A percentile compares a stretch with the other conserved stretches of the same genome.
These are phyloP conservation scores for Python bivittatus DNA, from an alignment of 2,113 vertebrate species.

Conservation along the genomic window DNA sequence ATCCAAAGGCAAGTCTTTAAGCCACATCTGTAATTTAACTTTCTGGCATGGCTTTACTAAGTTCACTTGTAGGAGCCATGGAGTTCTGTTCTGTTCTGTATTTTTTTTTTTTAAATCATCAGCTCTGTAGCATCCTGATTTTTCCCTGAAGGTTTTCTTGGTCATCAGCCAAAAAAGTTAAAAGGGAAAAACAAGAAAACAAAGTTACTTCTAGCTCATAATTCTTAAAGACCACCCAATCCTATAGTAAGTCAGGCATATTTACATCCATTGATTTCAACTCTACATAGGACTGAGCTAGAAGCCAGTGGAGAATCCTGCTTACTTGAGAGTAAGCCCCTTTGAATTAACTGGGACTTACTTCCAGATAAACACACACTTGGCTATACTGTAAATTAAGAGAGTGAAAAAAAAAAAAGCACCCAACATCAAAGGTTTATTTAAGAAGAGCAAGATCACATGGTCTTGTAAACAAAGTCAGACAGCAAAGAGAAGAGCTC, in stretches of 20 bases:
- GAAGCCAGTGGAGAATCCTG: not conserved
- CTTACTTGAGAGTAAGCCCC: not conserved
- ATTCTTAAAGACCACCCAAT: not conserved
- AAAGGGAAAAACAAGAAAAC: not conserved
- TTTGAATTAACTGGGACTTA: not conserved
- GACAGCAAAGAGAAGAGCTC: not conserved
- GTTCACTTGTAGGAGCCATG: not conserved
- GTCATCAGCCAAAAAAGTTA: not conserved
- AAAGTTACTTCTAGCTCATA: not conserved
- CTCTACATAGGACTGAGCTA: not conserved
- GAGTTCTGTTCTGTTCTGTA: not conserved
- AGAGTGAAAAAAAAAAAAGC: not conserved
- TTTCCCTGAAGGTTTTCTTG: constrained; percentile 4
- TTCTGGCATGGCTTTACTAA: not conserved
- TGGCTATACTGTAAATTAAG: not conserved
- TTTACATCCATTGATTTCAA: not conserved
- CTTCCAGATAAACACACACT: not conserved
- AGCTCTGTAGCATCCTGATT: not conserved
- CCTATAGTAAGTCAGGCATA: not conserved
- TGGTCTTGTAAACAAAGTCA: not conserved
- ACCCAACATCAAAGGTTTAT: constrained; percentile 29
- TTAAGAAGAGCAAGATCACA: not conserved
- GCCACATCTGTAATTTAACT: constrained; percentile 27
- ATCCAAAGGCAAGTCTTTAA: constrained; percentile 22
- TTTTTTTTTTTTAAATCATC: constrained; percentile 10